A percentile compares a stretch with the other conserved stretches of the same genome.
Evolutionary conservation across 2,797 vertebrate genomes (phyloP).

Genomic region (Bufotes viridis): DNA sequence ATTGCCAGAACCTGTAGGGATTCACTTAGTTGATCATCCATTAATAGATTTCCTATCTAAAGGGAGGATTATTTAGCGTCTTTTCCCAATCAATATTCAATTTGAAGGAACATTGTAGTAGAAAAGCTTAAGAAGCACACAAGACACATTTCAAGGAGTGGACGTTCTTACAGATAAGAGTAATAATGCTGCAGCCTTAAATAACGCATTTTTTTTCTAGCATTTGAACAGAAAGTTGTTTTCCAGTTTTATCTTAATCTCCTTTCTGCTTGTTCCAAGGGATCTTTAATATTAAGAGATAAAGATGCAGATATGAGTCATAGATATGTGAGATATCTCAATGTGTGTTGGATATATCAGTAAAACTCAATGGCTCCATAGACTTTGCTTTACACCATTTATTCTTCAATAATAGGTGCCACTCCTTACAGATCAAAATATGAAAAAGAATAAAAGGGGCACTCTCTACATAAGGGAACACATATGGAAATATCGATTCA

Average conservation of each 20-base stretch:
- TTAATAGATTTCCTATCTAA: conserved; percentile 62
- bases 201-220: background rate
- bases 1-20: conserved; percentile 37
- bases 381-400: background rate
- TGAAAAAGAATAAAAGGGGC: no score
- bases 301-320: background rate
- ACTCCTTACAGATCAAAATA: no score
- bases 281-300: background rate
- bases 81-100: conserved; percentile 54
- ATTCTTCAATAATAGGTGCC: background rate
- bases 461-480: no score
- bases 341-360: background rate
- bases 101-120: conserved; percentile 40
- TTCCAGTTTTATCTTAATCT: background rate
- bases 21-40: conserved; percentile 50
- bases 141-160: conserved; percentile 15
- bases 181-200: background rate
- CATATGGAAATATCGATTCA: no score
- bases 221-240: background rate
- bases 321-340: background rate
- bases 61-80: conserved; percentile 43
- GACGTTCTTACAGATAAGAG: background rate
- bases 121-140: conserved; percentile 6
- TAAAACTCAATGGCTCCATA: background rate
- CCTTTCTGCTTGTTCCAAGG: background rate